Conservation (phyloP, 2,888 invertebrate species). For the Eupithecia centaureata region DNA sequence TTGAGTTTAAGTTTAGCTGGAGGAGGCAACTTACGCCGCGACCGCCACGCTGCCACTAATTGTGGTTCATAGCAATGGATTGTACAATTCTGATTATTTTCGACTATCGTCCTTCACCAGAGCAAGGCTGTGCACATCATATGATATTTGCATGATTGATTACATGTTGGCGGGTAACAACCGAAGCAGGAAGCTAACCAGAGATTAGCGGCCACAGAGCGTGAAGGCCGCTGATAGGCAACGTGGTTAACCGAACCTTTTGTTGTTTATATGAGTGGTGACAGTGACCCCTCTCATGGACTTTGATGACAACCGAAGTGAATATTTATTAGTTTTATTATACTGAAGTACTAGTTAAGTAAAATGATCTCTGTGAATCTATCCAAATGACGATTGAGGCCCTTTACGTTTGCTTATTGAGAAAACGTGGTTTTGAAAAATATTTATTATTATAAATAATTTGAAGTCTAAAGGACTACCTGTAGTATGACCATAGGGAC, state of each 20-base stretch:
- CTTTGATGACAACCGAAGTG: background rate
- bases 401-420: no score
- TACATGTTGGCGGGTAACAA: slow-evolving; percentile 46
- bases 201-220: slow-evolving; percentile 68
- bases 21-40: no score
- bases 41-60: no score
- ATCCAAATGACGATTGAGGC: no score
- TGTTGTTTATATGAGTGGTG: background rate
- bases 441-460: no score
- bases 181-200: slow-evolving; percentile 62
- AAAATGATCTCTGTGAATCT: no score
- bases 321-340: no score
- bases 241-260: slow-evolving; percentile 43
- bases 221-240: slow-evolving; percentile 72
- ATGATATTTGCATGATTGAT: slow-evolving; percentile 7
- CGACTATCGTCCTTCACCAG: background rate
- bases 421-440: no score
- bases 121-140: background rate
- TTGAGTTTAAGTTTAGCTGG: no score
- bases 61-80: background rate
- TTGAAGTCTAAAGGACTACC: no score
- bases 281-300: slow-evolving; percentile 1
- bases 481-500: no score
- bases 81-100: background rate
- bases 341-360: no score